Evolutionary conservation across 1,140 invertebrate species (phyloP), one percentile per base, ranked within the genome.

Genomic region (Maconellicoccus hirsutus): DNA sequence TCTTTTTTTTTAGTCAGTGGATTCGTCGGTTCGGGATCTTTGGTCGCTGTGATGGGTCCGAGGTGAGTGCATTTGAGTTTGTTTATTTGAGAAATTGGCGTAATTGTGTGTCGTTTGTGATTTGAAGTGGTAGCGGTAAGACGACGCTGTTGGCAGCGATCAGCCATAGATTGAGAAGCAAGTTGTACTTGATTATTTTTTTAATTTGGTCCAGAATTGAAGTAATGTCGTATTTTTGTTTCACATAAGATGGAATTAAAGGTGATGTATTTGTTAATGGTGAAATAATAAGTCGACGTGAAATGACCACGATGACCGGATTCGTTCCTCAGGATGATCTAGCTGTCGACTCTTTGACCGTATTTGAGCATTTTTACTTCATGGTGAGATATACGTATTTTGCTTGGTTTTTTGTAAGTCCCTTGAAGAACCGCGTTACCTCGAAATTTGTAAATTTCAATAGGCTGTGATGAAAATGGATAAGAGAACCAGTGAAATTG

Each of bases 271-370:
- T 85, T 77, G 78, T 90, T 27, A 89, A 90, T 76, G 87, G 86
- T n/a, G 77, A 83, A 70, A 74, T 81, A 27, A 83, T 87, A 27
- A 80, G 84, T 23, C 81, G 83, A 72, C 78, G 84, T 73, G 79
- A 86, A 7, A 86, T 90, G 79, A 81, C 84, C 69, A 83, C 82
- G 76, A 86, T 89, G 73, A 89, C 88, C n/a, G 86, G 86, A 71
- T 90, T 89, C 78, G 82, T 89, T 59, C 87, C 88, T 1, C 89
- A 91, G 77, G 81, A 86, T 70, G 87, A 90, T 77, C 78, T 90
- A 74, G 83, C 84, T 70, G 80, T 88, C 26, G 85, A 87, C 73
- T 83, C 85, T 8, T 80, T 91, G 69, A 88, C 86, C 1, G 86
- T 88, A 21, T 79, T 81, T 70, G 88, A 91, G 78, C 87, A 90